Evolutionary conservation across 2,888 invertebrate genomes (phyloP).

Genomic region (Dryobota labecula): DNA sequence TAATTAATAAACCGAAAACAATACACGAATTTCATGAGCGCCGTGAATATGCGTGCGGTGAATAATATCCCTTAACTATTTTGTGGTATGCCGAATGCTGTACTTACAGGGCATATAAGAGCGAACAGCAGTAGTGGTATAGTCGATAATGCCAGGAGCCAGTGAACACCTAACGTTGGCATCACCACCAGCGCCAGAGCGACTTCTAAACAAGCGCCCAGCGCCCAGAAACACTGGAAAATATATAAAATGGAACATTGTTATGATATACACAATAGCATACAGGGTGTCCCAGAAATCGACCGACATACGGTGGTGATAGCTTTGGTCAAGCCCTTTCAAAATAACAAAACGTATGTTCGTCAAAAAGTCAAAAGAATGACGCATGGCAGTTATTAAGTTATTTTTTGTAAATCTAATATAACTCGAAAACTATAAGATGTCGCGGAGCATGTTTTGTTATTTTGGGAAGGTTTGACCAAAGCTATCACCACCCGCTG

Average conservation of each 20-base stretch:
- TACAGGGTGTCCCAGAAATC: too few relatives aligned
- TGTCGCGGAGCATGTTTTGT: too few relatives aligned
- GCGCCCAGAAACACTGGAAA: constrained; percentile 97
- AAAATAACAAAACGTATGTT: too few relatives aligned
- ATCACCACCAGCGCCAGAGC: constrained; percentile 97
- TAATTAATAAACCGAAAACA: neutral
- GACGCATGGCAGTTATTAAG: too few relatives aligned
- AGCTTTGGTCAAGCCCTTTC: too few relatives aligned
- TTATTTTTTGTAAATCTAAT: too few relatives aligned
- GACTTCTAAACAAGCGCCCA: constrained; percentile 98
- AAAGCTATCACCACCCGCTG: too few relatives aligned
- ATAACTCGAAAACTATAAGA: too few relatives aligned
- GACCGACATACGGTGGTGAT: too few relatives aligned
- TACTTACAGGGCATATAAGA: constrained; percentile 94
- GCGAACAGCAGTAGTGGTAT: constrained; percentile 96
- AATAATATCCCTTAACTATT: neutral
- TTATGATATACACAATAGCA: neutral
- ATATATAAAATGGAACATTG: neutral
- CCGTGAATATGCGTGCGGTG: too few relatives aligned
- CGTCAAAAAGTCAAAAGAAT: too few relatives aligned
- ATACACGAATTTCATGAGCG: neutral
- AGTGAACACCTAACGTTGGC: constrained; percentile 97
- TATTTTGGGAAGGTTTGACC: too few relatives aligned
- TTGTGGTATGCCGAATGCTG: neutral
- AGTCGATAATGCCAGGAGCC: constrained; percentile 97